Percentiles rank a stretch among this genome's conserved stretches.
Conservation (phyloP, 2,797 vertebrate genomes). For the Gouania willdenowi region DNA sequence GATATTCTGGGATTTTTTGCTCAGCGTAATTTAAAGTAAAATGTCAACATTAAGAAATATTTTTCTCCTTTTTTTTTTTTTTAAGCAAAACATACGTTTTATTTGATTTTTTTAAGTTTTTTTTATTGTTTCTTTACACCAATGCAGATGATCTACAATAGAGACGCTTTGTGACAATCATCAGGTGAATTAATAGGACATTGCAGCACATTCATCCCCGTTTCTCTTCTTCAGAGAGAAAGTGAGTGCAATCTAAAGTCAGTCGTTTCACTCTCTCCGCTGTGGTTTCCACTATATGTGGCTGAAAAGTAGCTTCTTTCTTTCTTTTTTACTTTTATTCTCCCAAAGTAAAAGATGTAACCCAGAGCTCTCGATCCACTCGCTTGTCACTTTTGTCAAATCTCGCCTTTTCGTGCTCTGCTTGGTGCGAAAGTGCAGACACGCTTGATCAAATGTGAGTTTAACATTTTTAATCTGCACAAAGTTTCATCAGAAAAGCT, state of each 20-base stretch:
- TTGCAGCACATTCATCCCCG: constrained; percentile 12
- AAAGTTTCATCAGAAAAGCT: constrained; percentile 69
- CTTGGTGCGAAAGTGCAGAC: constrained; percentile 48
- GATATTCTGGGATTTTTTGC: too few species aligned
- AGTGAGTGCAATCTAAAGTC: constrained; percentile 45
- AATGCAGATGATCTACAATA: too few species aligned
- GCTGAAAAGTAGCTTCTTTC: constrained; percentile 42
- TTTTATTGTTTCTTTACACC: too few species aligned
- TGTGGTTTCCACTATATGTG: constrained; percentile 51
- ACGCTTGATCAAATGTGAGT: constrained; percentile 69
- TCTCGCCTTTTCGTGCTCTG: constrained; percentile 47
- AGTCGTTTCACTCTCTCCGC: constrained; percentile 37
- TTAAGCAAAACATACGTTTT: too few species aligned
- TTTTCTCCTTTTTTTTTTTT: too few species aligned
- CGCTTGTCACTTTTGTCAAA: constrained; percentile 68
- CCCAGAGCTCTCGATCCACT: constrained; percentile 48
- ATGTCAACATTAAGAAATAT: too few species aligned
- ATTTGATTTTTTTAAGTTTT: too few species aligned
- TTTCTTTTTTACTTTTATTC: too few species aligned
- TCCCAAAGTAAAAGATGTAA: constrained; percentile 62
- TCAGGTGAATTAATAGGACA: constrained; percentile 21
- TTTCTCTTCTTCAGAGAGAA: constrained; percentile 33
- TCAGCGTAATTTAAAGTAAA: too few species aligned
- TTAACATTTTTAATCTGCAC: constrained; percentile 68
- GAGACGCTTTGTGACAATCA: too few species aligned